Percentiles rank a stretch among this genome's conserved stretches.
These are phyloP conservation scores for Tragopan temminckii DNA, from an alignment of 2,797 vertebrate genomes.

Conservation along the genomic window DNA sequence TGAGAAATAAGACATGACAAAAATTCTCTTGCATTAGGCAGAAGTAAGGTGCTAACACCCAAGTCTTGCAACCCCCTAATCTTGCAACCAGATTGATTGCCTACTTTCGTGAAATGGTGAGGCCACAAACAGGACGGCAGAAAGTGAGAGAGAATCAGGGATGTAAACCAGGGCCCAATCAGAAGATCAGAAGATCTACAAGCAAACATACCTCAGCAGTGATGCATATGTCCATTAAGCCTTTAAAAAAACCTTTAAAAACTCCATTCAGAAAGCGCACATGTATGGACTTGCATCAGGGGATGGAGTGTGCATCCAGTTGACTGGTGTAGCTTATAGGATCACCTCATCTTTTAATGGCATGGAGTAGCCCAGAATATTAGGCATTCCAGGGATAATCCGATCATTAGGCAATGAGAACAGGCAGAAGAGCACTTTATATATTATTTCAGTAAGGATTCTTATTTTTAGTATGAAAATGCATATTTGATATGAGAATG, in stretches of 20 bases:
- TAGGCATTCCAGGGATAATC: neutral
- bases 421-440: neutral
- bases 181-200: neutral
- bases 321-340: neutral
- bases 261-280: neutral
- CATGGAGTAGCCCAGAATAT: neutral
- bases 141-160: neutral
- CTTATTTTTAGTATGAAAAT: neutral
- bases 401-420: neutral
- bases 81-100: neutral
- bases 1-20: neutral
- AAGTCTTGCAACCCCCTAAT: no score
- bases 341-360: neutral
- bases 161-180: neutral
- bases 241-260: neutral
- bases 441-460: neutral
- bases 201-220: neutral
- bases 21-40: neutral
- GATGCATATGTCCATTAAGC: neutral
- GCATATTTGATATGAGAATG: accelerated
- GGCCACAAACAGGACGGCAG: neutral
- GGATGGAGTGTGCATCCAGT: neutral
- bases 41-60: neutral
- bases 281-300: neutral
- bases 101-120: neutral